Conservation (phyloP, 1,140 invertebrate species). For the Drosophila yakuba region DNA sequence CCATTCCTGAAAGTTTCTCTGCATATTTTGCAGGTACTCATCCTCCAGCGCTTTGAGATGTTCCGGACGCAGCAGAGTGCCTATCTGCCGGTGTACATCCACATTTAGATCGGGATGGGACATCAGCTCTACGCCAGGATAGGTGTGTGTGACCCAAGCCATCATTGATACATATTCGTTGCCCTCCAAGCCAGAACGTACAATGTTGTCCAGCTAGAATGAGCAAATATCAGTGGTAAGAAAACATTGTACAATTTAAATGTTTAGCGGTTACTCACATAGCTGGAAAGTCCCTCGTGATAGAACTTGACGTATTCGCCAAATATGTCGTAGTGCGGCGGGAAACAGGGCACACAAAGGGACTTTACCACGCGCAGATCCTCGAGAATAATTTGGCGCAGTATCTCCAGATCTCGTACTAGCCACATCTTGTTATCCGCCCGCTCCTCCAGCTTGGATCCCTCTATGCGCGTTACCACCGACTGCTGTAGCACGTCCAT, state of each 20-base stretch:
- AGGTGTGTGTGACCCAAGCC: slow-evolving; percentile 96
- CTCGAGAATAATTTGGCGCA: slow-evolving; percentile 94
- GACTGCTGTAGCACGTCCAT: slow-evolving; percentile 93
- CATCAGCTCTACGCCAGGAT: slow-evolving; percentile 93
- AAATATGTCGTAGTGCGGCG: slow-evolving; percentile 97
- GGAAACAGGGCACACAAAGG: slow-evolving; percentile 97
- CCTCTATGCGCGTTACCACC: slow-evolving; percentile 93
- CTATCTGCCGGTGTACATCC: slow-evolving; percentile 86
- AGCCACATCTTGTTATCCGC: slow-evolving; percentile 98
- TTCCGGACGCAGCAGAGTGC: slow-evolving; percentile 90
- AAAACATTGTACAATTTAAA: too few species aligned
- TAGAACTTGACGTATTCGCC: slow-evolving; percentile 97
- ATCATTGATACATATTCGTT: slow-evolving; percentile 98
- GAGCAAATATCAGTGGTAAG: too few species aligned
- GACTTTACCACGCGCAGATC: slow-evolving; percentile 97
- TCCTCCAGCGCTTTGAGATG: slow-evolving; percentile 92
- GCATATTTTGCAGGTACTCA: slow-evolving; percentile 94
- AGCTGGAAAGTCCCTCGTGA: slow-evolving; percentile 93
- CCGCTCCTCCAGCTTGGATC: slow-evolving; percentile 96
- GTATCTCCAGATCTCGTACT: slow-evolving; percentile 91
- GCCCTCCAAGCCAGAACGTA: slow-evolving; percentile 94
- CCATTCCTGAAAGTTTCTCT: slow-evolving; percentile 97
- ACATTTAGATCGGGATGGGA: slow-evolving; percentile 94
- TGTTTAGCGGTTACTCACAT: slow-evolving; percentile 87
- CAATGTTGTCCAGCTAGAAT: slow-evolving; percentile 93